These are phyloP conservation scores for Lordiphosa stackelbergi DNA, from an alignment of 1,140 invertebrate genomes.

Conservation along the genomic window DNA sequence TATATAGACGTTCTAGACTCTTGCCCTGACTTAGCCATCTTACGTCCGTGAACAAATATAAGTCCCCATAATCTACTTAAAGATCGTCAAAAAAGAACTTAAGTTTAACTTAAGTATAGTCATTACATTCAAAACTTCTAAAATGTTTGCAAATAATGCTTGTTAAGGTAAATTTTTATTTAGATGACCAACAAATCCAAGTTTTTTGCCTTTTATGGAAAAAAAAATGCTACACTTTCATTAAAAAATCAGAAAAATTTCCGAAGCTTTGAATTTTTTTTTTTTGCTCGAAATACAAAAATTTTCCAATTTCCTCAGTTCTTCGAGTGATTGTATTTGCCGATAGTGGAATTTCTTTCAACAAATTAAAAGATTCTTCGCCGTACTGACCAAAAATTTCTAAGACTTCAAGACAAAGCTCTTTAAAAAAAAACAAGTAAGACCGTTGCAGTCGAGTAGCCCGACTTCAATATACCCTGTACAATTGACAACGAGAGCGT, in stretches of 20 bases:
- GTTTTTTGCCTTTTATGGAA: neutral
- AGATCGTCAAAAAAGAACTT: conserved; percentile 5
- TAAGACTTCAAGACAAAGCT: too few relatives aligned
- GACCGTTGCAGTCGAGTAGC: too few relatives aligned
- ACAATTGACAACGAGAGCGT: too few relatives aligned
- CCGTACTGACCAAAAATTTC: too few relatives aligned
- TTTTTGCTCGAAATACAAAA: neutral
- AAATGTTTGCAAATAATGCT: too few relatives aligned
- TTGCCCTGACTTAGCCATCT: conserved; percentile 2
- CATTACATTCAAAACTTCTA: neutral
- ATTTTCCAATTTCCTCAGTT: neutral
- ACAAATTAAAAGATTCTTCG: neutral
- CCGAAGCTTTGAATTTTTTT: neutral
- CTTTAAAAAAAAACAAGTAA: too few relatives aligned
- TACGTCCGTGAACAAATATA: neutral
- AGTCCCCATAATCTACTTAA: conserved; percentile 8
- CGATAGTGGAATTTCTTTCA: neutral
- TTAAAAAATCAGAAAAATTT: neutral
- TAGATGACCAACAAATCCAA: too few relatives aligned
- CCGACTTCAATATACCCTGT: too few relatives aligned
- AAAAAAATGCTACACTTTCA: neutral
- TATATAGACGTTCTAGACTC: conserved; percentile 1
- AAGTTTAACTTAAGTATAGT: neutral
- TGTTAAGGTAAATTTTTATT: too few relatives aligned
- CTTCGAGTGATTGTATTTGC: neutral